A percentile compares a stretch with the other conserved stretches of the same genome.
Evolutionary conservation across 2,888 invertebrate species (phyloP).

Genomic region (Morpho deidamia): DNA sequence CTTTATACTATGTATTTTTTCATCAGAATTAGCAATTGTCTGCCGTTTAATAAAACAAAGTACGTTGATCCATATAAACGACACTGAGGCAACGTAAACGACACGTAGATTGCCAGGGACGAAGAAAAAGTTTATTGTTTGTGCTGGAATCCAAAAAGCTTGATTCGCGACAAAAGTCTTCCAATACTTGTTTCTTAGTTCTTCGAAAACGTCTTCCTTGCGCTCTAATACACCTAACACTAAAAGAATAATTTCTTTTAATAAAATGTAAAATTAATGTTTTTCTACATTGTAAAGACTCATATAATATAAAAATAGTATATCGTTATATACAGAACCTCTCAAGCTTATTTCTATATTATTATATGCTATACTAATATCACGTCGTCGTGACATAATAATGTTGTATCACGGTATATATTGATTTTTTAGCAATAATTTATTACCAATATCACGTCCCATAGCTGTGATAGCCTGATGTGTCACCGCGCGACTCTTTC

Average conservation of each 20-base stretch:
- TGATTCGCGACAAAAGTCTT: conserved; percentile 87
- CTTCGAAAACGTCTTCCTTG: conserved; percentile 82
- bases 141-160: conserved; percentile 90
- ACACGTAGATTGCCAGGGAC: conserved; percentile 86
- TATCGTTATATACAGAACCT: too few relatives aligned
- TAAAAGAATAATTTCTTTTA: conserved; percentile 9
- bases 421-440: too few relatives aligned
- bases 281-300: too few relatives aligned
- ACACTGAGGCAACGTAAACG: conserved; percentile 86
- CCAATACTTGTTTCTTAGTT: conserved; percentile 83
- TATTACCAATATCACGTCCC: background rate
- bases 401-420: too few relatives aligned
- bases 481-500: too few relatives aligned
- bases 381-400: too few relatives aligned
- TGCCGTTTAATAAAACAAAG: conserved; percentile 88
- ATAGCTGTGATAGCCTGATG: too few relatives aligned
- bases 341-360: too few relatives aligned
- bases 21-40: conserved; percentile 30
- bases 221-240: conserved; percentile 84
- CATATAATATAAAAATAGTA: too few relatives aligned
- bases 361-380: too few relatives aligned
- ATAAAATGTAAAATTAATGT: too few relatives aligned
- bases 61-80: conserved; percentile 91
- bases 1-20: background rate
- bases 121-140: conserved; percentile 86